phyloP scores from a whole-genome alignment of 2,113 vertebrate species.

The Dromas ardeola region DNA sequence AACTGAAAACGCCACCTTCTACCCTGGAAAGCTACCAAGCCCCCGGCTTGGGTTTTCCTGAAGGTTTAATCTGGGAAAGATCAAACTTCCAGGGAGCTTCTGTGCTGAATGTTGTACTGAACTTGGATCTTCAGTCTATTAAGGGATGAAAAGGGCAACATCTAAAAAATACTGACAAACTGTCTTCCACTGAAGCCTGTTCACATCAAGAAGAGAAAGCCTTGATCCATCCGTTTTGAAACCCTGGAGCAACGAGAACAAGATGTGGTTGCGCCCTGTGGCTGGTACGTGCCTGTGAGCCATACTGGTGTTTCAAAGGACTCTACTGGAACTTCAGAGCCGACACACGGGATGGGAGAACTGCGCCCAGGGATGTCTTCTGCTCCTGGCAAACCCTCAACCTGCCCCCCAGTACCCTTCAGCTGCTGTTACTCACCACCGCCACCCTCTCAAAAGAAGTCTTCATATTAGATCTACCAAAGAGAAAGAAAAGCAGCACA shows the following conservation, averaged over 20 bases:
- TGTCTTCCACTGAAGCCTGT: background rate
- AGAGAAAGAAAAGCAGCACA: background rate
- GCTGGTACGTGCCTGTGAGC: background rate
- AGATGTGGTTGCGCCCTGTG: background rate
- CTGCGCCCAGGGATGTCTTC: background rate
- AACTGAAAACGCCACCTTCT: background rate
- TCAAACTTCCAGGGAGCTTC: background rate
- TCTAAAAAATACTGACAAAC: background rate
- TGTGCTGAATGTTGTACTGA: background rate
- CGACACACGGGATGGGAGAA: accelerated
- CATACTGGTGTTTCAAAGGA: background rate
- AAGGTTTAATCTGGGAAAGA: background rate
- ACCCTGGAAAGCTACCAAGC: background rate
- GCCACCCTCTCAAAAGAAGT: too few species aligned
- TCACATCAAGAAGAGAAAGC: background rate
- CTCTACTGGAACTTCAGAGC: background rate
- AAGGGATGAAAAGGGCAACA: background rate
- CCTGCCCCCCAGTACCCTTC: background rate
- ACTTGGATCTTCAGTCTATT: background rate
- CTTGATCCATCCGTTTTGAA: background rate
- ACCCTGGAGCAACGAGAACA: background rate
- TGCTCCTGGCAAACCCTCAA: background rate
- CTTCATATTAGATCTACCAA: background rate
- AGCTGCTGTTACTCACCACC: background rate
- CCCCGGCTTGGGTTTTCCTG: background rate